Base-by-base conservation (phyloP, 2,888 invertebrate genomes). In the Gymnocheta viridis region DNA sequence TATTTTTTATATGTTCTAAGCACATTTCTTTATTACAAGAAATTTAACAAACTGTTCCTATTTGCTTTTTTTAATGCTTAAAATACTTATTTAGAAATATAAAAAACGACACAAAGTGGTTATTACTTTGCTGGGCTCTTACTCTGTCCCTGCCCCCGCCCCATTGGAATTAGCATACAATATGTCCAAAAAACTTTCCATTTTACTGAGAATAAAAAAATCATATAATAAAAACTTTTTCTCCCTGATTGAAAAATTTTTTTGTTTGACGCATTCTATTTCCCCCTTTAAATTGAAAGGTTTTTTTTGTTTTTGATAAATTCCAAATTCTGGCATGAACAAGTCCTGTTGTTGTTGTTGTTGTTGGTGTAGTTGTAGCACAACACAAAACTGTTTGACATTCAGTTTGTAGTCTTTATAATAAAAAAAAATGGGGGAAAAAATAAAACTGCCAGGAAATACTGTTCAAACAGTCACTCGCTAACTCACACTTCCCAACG, bases 381-480 rank as follows among this genome's bases (percentile, higher is more conserved):
- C 10, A 49, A 35, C 51, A 19, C 17, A 60, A 49, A 44, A 32
- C 17, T 49, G 22, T 58, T 72, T 44, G 22, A 32, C 44, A 44
- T 56, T 29, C 56, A 70, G 6, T 29, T 58, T n/a, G 24, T 44
- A 22, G 14, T 32, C 6, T 69, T 51, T 69, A 2, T 10, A 24
- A 24, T 9, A 47, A 27, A 17, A 7, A 47, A 47, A 41, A 22
- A 60, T 35, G 17, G 38, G 22, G n/a, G n/a, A n/a, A n/a, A 32
- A 44, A 24, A 17, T 44, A 24, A 58, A 24, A 69, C 29, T 44
- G 58, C 9, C 51, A 66, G 72, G 72, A 77, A 66, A 24, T 82
- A 54, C n/a, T 47, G 22, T 41, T 51, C 0, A 38, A 38, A 49
- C 14, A 35, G 51, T 60, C 38, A 29, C n/a, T 56, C 27, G 38